Evolutionary conservation across 92 coral and sea anemone species (phyloP).

Genomic region (Scolanthus callimorphus): DNA sequence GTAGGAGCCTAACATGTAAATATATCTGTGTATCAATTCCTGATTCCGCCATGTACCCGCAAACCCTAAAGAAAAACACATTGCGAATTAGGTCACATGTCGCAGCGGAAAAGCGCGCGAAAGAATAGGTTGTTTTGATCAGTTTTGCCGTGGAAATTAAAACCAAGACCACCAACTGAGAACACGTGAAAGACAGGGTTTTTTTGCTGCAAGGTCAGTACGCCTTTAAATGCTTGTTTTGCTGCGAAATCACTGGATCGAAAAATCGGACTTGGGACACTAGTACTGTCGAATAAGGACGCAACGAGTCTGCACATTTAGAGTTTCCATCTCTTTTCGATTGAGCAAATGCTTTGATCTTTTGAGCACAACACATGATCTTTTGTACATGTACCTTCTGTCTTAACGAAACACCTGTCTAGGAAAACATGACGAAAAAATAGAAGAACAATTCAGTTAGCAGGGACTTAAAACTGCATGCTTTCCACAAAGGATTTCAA

Average conservation of each 20-base stretch:
- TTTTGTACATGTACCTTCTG: neutral
- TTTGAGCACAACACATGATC: constrained; percentile 4
- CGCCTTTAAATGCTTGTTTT: too few relatives aligned
- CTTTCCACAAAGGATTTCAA: neutral
- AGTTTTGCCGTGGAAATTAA: constrained; percentile 2
- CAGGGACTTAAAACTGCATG: neutral
- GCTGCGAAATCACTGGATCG: too few relatives aligned
- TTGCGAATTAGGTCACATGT: too few relatives aligned
- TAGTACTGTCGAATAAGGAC: too few relatives aligned
- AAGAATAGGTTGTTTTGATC: neutral
- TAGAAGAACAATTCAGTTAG: neutral
- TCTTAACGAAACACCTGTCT: neutral
- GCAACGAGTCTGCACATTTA: too few relatives aligned
- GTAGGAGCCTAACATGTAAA: too few relatives aligned
- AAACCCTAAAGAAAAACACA: too few relatives aligned
- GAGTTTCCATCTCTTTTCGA: too few relatives aligned
- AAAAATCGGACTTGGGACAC: too few relatives aligned
- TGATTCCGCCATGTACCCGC: too few relatives aligned
- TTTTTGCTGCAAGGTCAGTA: too few relatives aligned
- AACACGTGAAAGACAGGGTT: constrained; percentile 3
- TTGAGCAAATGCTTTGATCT: neutral
- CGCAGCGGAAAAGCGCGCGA: neutral
- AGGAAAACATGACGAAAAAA: neutral
- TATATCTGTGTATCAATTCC: too few relatives aligned
- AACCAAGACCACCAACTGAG: neutral